Evolutionary conservation across 2,888 invertebrate species (phyloP), one percentile per base, ranked within the genome.

Genomic region (Therioaphis trifolii): DNA sequence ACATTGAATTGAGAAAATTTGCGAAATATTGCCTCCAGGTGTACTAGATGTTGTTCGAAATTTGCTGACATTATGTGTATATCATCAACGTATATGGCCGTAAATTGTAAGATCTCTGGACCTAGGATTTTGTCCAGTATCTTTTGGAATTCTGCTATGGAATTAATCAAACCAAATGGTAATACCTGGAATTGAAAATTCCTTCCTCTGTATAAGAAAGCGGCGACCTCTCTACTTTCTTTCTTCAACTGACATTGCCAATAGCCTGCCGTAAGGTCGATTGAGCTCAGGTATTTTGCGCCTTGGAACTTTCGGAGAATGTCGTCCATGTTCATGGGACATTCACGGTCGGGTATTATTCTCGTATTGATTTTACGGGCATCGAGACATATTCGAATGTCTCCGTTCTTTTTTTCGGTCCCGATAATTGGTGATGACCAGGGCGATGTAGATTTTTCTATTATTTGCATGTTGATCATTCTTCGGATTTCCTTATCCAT

Each of bases 101-200:
- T 66, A 1, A 15, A 24, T 5, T 77, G 43, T 7, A 7, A 29
- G 3, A 29, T 11, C 4, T n/a, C n/a, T n/a, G 49, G 18, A 14
- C 27, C 66, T 4, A 63, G 18, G 29, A 66, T 66, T 4, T 4
- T 49, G 24, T 77, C 43, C n/a, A 66, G 21, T 21, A 46, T n/a
- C 27, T 77, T 77, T 18, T 63, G 61, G 21, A 77, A 77, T 29
- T 63, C 49, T 21, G 61, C 21, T 29, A 24, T 49, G 18, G 43
- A 43, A 2, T 66, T 29, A 27, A 66, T 77, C 12, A 77, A n/a
- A 18, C 77, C 66, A 46, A 63, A 77, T n/a, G 66, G 77, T 46
- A 77, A 1, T 24, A 18, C 7, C 18, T 29, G 21, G 21, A 27
- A 77, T 21, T 24, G 46, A 27, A 66, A 77, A 49, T 77, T 77